Conservation (phyloP, 2,797 vertebrate genomes). For the Mus caroli region DNA sequence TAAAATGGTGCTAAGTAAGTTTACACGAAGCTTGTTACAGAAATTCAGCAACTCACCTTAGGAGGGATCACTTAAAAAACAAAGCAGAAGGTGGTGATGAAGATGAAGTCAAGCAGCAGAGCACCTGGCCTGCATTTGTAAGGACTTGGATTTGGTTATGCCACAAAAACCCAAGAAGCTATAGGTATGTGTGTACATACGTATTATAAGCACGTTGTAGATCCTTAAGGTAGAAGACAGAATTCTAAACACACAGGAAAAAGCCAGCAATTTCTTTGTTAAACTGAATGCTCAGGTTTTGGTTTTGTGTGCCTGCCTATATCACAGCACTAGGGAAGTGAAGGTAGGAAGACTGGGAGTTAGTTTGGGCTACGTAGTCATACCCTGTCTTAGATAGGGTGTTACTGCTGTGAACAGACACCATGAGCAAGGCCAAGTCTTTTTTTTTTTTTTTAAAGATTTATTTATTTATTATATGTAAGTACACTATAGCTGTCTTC, state of each 20-base stretch:
- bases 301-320: not conserved
- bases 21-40: not conserved
- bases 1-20: conserved; percentile 16
- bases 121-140: not conserved
- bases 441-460: too few species aligned
- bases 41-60: conserved; percentile 17
- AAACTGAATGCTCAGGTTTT: conserved; percentile 4
- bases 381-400: not conserved
- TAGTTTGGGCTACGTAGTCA: not conserved
- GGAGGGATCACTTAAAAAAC: not conserved
- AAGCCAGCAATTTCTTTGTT: conserved; percentile 9
- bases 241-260: conserved; percentile 1
- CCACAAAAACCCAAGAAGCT: not conserved
- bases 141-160: not conserved
- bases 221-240: not conserved
- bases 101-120: not conserved
- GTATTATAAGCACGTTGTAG: not conserved
- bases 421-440: too few species aligned
- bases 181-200: not conserved
- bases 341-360: not conserved
- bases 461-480: too few species aligned
- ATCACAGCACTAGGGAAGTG: not conserved
- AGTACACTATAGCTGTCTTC: too few species aligned
- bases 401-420: too few species aligned
- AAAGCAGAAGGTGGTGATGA: not conserved